Base-by-base conservation (phyloP, 1,140 invertebrate species). In the Drosophila oshimai region DNA sequence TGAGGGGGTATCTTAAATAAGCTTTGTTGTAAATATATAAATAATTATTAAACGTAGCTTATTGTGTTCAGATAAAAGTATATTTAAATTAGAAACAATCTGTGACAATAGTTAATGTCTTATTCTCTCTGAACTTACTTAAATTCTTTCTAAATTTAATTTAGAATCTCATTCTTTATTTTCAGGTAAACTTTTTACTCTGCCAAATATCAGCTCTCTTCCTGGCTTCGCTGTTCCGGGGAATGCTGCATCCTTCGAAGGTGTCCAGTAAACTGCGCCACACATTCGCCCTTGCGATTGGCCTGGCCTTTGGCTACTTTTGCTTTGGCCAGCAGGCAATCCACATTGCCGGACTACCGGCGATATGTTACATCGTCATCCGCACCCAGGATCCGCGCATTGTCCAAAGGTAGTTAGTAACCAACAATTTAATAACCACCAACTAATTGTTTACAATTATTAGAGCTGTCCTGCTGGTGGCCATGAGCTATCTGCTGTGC, bases 301-400 rank as follows among this genome's bases (percentile, higher is more conserved):
- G 96, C 44, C 92, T 97, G 74, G 89, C 93, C 54, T 94, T 97
- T 83, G 95, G 95, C 64, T 96, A 96, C 92, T 97, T 97, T 91
- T 97, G 96, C 91, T 97, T 97, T 92, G 96, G 97, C 92, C 94
- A 93, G 94, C 95, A 96, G 92, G 94, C 95, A 3, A 93, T 96
- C 71, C 95, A 97, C 91, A 92, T 97, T 74, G 94, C 95, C 42
- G 93, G 94, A 68, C 91, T 96, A 54, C 95, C 96, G 36, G 93
- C 94, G 69, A 79, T 96, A 75, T 96, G 95, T 91, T 97, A 96
- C 89, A 91, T 95, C 61, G 92, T 95, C 12, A 94, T 96, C 36
- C 89, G 93, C 24, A 93, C 92, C 18, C 91, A 93, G 71, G 93
- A 92, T 89, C 94, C 94, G 51, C 90, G 92, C 46, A 92, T 93